Percentiles rank a stretch among this genome's conserved stretches.
Evolutionary conservation across 2,888 invertebrate species (phyloP).

Genomic region (Campoplex nolae): DNA sequence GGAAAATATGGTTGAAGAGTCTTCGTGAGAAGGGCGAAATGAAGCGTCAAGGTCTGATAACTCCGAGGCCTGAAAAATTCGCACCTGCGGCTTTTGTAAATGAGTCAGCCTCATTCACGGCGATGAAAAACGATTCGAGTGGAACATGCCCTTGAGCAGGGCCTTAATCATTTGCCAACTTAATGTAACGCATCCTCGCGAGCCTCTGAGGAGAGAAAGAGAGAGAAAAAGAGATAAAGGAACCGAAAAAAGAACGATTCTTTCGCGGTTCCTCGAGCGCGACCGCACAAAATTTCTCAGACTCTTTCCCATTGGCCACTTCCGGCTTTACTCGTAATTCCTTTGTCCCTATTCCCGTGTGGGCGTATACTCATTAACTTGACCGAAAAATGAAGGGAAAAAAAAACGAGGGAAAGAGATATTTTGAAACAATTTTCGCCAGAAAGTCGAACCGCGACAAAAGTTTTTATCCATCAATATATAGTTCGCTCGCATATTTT

Average conservation of each 20-base stretch:
- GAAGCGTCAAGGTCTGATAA: conserved; percentile 56
- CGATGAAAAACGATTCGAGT: conserved; percentile 31
- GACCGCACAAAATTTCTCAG: conserved; percentile 44
- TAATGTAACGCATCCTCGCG: conserved; percentile 18
- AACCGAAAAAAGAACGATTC: neutral
- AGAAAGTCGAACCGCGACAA: neutral
- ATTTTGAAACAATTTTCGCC: neutral
- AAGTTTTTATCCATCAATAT: neutral
- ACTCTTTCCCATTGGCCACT: conserved; percentile 8
- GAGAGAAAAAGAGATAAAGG: neutral
- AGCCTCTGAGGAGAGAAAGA: neutral
- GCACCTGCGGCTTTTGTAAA: conserved; percentile 62
- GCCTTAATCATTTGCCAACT: conserved; percentile 50
- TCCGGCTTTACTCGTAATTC: conserved; percentile 27
- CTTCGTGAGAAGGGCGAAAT: neutral
- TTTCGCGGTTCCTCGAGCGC: conserved; percentile 29
- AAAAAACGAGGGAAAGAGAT: neutral
- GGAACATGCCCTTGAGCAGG: conserved; percentile 35
- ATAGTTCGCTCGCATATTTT: neutral
- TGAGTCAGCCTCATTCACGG: conserved; percentile 5
- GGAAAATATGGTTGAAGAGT: neutral
- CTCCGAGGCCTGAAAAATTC: conserved; percentile 45
- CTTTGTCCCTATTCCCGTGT: conserved; percentile 12
- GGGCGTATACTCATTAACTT: conserved; percentile 12
- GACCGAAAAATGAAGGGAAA: neutral